Base-by-base conservation (phyloP, 2,113 vertebrate species). In the Ammodytes dubius region DNA sequence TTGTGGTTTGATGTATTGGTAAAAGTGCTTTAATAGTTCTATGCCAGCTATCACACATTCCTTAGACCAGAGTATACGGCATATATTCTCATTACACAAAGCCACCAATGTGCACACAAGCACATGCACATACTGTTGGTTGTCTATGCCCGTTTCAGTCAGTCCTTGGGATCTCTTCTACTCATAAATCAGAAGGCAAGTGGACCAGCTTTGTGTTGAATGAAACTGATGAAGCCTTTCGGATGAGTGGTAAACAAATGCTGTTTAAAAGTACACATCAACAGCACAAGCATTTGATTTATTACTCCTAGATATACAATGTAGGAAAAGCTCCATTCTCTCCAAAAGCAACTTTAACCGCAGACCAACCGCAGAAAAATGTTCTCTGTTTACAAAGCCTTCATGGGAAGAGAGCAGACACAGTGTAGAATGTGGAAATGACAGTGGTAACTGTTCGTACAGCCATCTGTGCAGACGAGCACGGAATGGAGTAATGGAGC, bases 401-500 rank as follows among this genome's bases (percentile, higher is more conserved):
- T 45, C 2, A n/a, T 2, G 27, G 46, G 40, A 27, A 64, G 13
- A 58, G 4, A 65, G 27, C 27, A 60, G 35, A 42, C 39, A 47
- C 4, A 52, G 17, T 3, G 67, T 1, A n/a, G 17, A 12, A 42
- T 5, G 39, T 49, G 37, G 45, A 58, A 69, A 43, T 65, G 70
- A 50, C 52, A 59, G 39, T 11, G 63, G 70, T 49, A 37, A 65
- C 53, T 46, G 64, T 11, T 61, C 64, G 58, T 67, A 58, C 15
- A 65, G 49, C 42, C 6, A 3, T 61, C 4, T 64, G 27, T 53
- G 54, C 43, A 46, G 42, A 69, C 47, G 46, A 43, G 66, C 46
- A 61, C 39, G 11, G 66, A 73, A 63, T 40, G 17, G 63, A 4
- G 66, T 63, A 84, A 86, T 71, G 81, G 80, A 82, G 81, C 64